Evolutionary conservation across 2,113 vertebrate genomes (phyloP).

Genomic region (Paramisgurnus dabryanus): DNA sequence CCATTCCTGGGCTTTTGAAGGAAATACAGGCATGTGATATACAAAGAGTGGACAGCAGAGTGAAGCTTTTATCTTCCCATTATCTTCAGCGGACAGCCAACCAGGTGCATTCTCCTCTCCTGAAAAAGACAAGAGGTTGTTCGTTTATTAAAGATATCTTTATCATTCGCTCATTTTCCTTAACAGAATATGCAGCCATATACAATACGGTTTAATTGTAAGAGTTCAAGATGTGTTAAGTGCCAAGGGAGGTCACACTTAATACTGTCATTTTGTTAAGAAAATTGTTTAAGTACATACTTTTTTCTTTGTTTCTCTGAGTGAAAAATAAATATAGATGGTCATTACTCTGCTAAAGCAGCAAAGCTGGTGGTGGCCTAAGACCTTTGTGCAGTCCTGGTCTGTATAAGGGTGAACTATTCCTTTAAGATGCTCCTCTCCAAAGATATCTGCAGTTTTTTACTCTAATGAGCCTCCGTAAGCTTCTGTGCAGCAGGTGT

Average conservation of each 20-base stretch:
- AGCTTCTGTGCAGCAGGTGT: conserved; percentile 60
- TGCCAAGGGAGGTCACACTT: no score
- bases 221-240: no score
- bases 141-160: not conserved
- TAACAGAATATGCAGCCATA: not conserved
- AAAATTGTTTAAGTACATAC: no score
- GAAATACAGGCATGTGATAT: conserved; percentile 84
- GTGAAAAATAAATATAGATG: no score
- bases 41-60: conserved; percentile 87
- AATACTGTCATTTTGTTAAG: no score
- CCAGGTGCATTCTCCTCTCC: conserved; percentile 93
- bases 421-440: not conserved
- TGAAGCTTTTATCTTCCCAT: conserved; percentile 80
- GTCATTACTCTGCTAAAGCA: no score
- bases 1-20: conserved; percentile 77
- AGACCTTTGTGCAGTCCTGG: no score
- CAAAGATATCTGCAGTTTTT: conserved; percentile 4
- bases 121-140: conserved; percentile 56
- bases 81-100: conserved; percentile 88
- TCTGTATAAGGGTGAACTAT: not conserved
- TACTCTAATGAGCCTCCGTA: conserved; percentile 58
- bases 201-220: no score
- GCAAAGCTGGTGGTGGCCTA: no score
- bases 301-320: no score
- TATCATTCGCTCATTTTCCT: not conserved